Conservation (phyloP, 2,113 vertebrate species). For the Grus americana region DNA sequence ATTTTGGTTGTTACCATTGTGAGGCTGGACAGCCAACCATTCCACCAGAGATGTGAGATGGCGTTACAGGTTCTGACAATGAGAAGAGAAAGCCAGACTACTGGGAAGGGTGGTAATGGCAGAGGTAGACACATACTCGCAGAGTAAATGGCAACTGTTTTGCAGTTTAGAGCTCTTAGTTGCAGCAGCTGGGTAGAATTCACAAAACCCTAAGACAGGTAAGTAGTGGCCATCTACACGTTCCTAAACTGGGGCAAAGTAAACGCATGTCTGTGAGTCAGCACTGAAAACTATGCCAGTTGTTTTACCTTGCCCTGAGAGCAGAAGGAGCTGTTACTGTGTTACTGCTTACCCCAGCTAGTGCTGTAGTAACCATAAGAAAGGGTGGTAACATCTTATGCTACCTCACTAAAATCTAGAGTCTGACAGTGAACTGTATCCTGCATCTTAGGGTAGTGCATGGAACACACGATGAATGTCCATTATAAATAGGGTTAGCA, state of each 20-base stretch:
- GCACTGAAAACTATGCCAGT: neutral
- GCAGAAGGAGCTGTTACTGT: neutral
- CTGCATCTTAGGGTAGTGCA: neutral
- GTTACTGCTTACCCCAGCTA: neutral
- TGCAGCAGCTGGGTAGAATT: neutral
- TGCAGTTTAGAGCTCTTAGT: neutral
- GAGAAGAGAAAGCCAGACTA: neutral
- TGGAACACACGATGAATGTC: neutral
- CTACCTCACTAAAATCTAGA: neutral
- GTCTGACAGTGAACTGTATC: neutral
- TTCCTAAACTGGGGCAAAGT: neutral
- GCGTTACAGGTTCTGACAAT: rapidly evolving
- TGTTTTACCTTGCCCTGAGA: neutral
- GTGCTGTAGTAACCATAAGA: neutral
- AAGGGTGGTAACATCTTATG: neutral
- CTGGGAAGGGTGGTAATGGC: neutral
- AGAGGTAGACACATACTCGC: rapidly evolving
- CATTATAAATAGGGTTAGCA: neutral
- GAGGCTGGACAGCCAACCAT: neutral
- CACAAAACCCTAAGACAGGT: neutral
- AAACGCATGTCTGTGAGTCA: neutral
- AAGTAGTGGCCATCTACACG: neutral
- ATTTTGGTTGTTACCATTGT: neutral
- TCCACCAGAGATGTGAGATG: rapidly evolving
- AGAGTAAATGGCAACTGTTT: neutral